Evolutionary conservation across 2,797 vertebrate genomes (phyloP).

Genomic region (Odontamblyopus rebecca): DNA sequence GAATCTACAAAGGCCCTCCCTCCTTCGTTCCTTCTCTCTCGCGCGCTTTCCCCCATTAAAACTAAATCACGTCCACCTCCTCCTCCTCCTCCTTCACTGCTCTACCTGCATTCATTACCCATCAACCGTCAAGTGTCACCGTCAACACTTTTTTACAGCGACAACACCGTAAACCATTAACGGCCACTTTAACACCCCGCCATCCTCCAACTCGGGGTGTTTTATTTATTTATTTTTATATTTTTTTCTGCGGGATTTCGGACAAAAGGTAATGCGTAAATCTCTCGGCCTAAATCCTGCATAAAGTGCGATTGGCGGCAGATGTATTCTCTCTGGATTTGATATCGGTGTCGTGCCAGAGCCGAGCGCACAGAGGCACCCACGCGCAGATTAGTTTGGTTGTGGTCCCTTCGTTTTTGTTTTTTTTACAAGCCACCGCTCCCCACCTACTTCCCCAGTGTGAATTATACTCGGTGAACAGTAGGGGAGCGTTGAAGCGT

Average conservation of each 20-base stretch:
- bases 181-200: slow-evolving; percentile 61
- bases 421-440: slow-evolving; percentile 43
- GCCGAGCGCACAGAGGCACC: slow-evolving; percentile 56
- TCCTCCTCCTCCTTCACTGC: slow-evolving; percentile 50
- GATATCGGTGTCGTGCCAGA: slow-evolving; percentile 69
- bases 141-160: slow-evolving; percentile 53
- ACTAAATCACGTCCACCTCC: slow-evolving; percentile 48
- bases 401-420: slow-evolving; percentile 51
- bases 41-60: slow-evolving; percentile 16
- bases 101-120: slow-evolving; percentile 39
- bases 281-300: slow-evolving; percentile 70
- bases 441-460: slow-evolving; percentile 21
- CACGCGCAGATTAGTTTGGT: slow-evolving; percentile 70
- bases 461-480: slow-evolving; percentile 67
- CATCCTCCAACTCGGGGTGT: slow-evolving; percentile 46
- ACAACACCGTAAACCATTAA: slow-evolving; percentile 71
- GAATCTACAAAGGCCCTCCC: slow-evolving; percentile 5
- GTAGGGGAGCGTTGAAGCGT: slow-evolving; percentile 43
- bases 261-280: slow-evolving; percentile 69
- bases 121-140: slow-evolving; percentile 50
- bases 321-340: slow-evolving; percentile 69
- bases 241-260: slow-evolving; percentile 43
- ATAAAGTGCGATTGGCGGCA: slow-evolving; percentile 68
- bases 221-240: neutral
- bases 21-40: neutral